Base-by-base conservation (phyloP, 2,888 invertebrate species). In the Scaptomyza tumidula region DNA sequence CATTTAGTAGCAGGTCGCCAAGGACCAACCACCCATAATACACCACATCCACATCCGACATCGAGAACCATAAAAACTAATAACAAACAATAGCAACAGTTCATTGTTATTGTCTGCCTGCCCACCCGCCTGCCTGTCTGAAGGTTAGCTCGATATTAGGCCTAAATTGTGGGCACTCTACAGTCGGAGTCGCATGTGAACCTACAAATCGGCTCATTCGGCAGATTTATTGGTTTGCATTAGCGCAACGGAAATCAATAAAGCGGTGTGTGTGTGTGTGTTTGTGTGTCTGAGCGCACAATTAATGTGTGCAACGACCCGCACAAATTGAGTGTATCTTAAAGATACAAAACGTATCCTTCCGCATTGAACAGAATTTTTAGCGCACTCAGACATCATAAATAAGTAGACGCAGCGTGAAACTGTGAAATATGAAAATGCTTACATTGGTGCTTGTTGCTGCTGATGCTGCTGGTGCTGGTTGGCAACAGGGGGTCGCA, bases 171-270 rank as follows among this genome's bases (percentile, higher is more conserved):
- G 35, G 60, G 48, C 24, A 55, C 49, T 71, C 45, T n/a, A 56
- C 44, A 33, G 56, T 46, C 10, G 10, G 33, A 16, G 31, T 37
- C 50, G 46, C 24, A 37, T 39, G 52, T 39, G 43, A 69, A 64
- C 81, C 85, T 75, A 79, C 88, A 88, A 87, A 86, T 78, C 86
- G 83, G 66, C 77, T 85, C 87, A 82, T 87, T 89, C 72, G 55
- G 65, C 65, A 87, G 80, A 86, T 86, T 86, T 86, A 86, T 86
- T 71, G 68, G 73, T 71, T 70, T 82, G 80, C 89, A 86, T 86
- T 85, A 86, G 76, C 67, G 79, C 63, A 80, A 63, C 83, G 88
- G 73, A 89, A 88, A 89, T 89, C 89, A 89, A 89, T 89, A 85
- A 84, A 78, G 65, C 27, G 46, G 29, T 33, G 1, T 24, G 24